Percentiles rank a stretch among this genome's conserved stretches.
phyloP scores from a whole-genome alignment of 2,113 vertebrate genomes.

The Plectropomus leopardus region DNA sequence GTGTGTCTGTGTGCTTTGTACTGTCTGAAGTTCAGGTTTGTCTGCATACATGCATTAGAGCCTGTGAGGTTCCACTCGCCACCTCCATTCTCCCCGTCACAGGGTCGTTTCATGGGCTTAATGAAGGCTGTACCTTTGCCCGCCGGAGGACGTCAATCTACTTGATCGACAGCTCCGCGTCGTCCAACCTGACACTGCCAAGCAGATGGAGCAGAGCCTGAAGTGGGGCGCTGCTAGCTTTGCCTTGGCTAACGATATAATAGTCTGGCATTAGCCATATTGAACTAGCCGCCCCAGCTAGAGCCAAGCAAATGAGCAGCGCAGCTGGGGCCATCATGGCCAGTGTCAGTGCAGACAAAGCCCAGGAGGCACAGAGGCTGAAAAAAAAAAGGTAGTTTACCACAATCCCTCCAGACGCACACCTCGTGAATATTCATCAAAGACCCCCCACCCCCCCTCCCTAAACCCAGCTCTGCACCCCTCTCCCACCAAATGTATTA shows the following conservation, averaged over 20 bases:
- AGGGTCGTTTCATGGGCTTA: constrained; percentile 44
- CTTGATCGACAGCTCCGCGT: constrained; percentile 67
- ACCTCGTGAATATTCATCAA: constrained; percentile 84
- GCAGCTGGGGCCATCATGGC: constrained; percentile 72
- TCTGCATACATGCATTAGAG: not conserved
- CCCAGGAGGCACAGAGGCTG: constrained; percentile 59
- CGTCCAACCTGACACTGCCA: constrained; percentile 18
- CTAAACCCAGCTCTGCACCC: constrained; percentile 55
- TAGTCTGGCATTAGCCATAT: constrained; percentile 65
- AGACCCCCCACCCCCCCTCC: constrained; percentile 22
- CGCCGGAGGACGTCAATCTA: constrained; percentile 32
- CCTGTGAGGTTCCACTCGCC: constrained; percentile 22
- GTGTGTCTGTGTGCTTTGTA: not conserved
- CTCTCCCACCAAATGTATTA: constrained; percentile 80
- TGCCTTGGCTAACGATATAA: constrained; percentile 68
- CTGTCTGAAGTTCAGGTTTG: not conserved
- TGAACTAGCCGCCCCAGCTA: constrained; percentile 50
- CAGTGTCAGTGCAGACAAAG: constrained; percentile 68
- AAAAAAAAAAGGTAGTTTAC: constrained; percentile 65
- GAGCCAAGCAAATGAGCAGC: constrained; percentile 74
- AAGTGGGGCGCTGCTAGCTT: constrained; percentile 60
- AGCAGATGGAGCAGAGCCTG: constrained; percentile 65
- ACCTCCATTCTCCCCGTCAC: constrained; percentile 7
- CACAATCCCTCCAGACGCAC: constrained; percentile 70
- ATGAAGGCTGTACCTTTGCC: constrained; percentile 52